Evolutionary conservation across 2,888 invertebrate species (phyloP), one percentile per base, ranked within the genome.

Genomic region (Sabatieria punctata): DNA sequence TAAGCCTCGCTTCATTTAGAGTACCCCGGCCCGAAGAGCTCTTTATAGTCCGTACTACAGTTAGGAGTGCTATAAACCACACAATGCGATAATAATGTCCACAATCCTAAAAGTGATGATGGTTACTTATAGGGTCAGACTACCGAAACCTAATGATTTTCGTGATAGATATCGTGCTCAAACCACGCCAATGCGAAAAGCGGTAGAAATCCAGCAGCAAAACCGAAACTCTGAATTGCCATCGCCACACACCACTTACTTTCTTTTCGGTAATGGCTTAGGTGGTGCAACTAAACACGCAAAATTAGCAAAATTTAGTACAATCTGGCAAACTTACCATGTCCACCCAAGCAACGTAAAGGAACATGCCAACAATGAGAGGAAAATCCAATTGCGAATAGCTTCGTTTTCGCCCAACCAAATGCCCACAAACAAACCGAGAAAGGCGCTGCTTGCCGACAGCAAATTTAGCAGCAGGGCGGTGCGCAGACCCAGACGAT

Each of bases 341-440:
- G 54, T 71, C 67, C 4, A 65, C 66, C 24, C 71, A 57, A 2
- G 71, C 62, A 6, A 72, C 66, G 54, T 72, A 72, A 8, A 72
- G 56, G 55, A 72, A 72, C 60, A 71, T 68, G 25, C 71, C 72
- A n/a, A 68, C 69, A 1, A 70, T 67, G 4, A 69, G 51, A 1
- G 69, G 49, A 71, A 65, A 19, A 71, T 66, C 68, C 70, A 69
- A 22, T 60, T 56, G 41, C 65, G 52, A 6, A n/a, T 38, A 21
- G 19, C 38, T 3, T 62, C 60, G 0, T 45, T 48, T 1, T 60
- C 55, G 2, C 67, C 61, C 8, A 69, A 52, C 2, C 55, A 55
- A 18, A 71, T 57, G 3, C 70, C 66, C 24, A 71, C 52, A 48
- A 65, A 70, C 4, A 71, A 59, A 2, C 72, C 72, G 15, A 63